Evolutionary conservation across 1,140 invertebrate genomes (phyloP).

Genomic region (Anagrus nilaparvatae): DNA sequence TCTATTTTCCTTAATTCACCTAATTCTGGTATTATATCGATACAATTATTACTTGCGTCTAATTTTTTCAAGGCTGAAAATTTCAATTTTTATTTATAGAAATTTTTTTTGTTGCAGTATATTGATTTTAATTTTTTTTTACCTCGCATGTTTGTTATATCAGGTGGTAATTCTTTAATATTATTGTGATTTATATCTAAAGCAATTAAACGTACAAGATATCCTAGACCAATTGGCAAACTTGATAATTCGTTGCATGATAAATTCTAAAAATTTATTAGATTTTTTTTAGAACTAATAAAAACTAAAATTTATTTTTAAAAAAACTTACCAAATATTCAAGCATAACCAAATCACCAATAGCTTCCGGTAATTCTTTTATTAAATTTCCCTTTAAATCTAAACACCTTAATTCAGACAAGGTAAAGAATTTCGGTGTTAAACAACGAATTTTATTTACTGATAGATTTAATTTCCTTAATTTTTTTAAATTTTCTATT

Average conservation of each 20-base stretch:
- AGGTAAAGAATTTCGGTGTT: slow-evolving; percentile 52
- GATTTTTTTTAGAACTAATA: not conserved
- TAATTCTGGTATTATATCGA: slow-evolving; percentile 59
- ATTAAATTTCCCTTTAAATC: slow-evolving; percentile 57
- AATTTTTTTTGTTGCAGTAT: slow-evolving; percentile 52
- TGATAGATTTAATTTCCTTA: slow-evolving; percentile 69
- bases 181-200: slow-evolving; percentile 52
- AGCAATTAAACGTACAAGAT: slow-evolving; percentile 45
- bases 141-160: slow-evolving; percentile 48
- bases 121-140: slow-evolving; percentile 18
- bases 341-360: slow-evolving; percentile 66
- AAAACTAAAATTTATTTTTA: not conserved
- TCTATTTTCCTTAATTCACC: slow-evolving; percentile 72
- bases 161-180: slow-evolving; percentile 45
- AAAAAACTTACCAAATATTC: slow-evolving; percentile 51
- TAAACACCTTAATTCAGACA: slow-evolving; percentile 57
- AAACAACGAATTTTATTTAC: slow-evolving; percentile 62
- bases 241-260: slow-evolving; percentile 48
- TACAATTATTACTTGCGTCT: slow-evolving; percentile 49
- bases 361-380: slow-evolving; percentile 46
- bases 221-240: slow-evolving; percentile 49
- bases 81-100: slow-evolving; percentile 16
- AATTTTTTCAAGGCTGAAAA: slow-evolving; percentile 44
- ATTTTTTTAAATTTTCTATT: slow-evolving; percentile 61
- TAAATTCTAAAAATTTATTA: slow-evolving; percentile 43